Conservation (phyloP, 2,113 vertebrate genomes). For the Platysternon megacephalum region DNA sequence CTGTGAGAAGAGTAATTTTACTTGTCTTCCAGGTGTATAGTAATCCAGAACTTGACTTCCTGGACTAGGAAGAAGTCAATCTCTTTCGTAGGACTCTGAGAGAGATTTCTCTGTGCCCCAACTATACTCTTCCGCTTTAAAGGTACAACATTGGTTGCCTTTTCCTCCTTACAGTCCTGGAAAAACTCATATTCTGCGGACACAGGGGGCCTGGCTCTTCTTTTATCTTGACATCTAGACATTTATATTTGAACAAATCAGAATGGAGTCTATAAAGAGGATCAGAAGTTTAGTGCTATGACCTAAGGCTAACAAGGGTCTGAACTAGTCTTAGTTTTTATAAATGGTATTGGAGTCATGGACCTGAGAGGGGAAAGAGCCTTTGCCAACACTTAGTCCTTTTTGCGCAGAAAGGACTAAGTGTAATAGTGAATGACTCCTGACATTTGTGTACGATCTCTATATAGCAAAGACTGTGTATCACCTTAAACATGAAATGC, state of each 20-base stretch:
- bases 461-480: not conserved
- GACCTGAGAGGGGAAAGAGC: not conserved
- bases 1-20: no score
- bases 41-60: no score
- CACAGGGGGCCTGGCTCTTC: no score
- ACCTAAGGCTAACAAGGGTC: not conserved
- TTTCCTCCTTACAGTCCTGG: no score
- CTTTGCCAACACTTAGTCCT: not conserved
- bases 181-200: no score
- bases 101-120: no score
- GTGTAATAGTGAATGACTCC: not conserved
- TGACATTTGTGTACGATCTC: not conserved
- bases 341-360: not conserved
- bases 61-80: no score
- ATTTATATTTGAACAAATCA: constrained; percentile 21
- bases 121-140: no score
- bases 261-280: constrained; percentile 9
- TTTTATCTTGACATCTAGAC: not conserved
- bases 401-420: not conserved
- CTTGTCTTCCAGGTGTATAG: no score
- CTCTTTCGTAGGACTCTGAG: no score
- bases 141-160: no score
- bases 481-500: not conserved
- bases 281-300: not conserved
- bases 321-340: not conserved